These are phyloP conservation scores for Pituophis catenifer DNA, from an alignment of 2,113 vertebrate species.

Conservation along the genomic window DNA sequence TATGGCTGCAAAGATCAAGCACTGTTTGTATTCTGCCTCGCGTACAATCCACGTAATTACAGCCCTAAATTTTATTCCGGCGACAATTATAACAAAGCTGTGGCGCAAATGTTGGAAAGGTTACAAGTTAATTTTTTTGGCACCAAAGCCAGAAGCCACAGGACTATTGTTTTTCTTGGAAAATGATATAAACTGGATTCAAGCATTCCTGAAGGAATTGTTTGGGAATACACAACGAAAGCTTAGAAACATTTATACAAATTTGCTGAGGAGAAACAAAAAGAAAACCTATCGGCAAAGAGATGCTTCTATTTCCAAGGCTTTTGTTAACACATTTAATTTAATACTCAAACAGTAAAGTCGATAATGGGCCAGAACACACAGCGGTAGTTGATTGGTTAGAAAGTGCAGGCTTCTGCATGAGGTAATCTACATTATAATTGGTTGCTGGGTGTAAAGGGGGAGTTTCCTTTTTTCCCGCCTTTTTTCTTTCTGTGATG, in stretches of 20 bases:
- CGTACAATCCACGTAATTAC: rapidly evolving
- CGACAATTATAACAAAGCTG: not conserved
- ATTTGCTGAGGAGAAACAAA: not conserved
- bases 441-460: not conserved
- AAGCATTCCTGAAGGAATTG: rapidly evolving
- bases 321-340: not conserved
- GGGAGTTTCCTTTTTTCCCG: not conserved
- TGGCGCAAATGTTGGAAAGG: not conserved
- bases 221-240: not conserved
- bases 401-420: not conserved
- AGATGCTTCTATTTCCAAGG: not conserved
- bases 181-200: not conserved
- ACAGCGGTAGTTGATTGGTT: not conserved
- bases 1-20: conserved; percentile 25
- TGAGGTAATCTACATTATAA: not conserved
- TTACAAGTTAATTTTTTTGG: not conserved
- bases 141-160: not conserved
- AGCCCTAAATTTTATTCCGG: rapidly evolving
- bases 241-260: rapidly evolving
- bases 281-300: not conserved
- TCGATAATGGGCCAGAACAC: not conserved
- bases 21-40: not conserved
- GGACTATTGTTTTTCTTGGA: conserved; percentile 2
- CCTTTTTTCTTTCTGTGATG: not conserved
- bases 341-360: not conserved